These are phyloP conservation scores for Virgularia gustaviana DNA, from an alignment of 92 coral and sea anemone species.

Conservation along the genomic window DNA sequence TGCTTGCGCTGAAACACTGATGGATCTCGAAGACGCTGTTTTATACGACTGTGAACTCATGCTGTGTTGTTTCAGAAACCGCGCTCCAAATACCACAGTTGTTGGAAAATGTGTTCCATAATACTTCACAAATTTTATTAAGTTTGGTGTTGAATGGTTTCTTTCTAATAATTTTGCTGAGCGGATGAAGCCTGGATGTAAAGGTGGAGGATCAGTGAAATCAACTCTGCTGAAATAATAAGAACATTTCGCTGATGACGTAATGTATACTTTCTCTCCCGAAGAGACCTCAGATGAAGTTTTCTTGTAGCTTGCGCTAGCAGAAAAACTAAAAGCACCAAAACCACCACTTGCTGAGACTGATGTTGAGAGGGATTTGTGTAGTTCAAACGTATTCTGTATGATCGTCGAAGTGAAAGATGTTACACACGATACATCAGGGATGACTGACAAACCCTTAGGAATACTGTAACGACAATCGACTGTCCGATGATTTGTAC, in stretches of 20 bases:
- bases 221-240: constrained; percentile 60
- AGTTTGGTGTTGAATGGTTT: constrained; percentile 15
- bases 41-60: constrained; percentile 52
- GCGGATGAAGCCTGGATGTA: constrained; percentile 59
- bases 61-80: constrained; percentile 55
- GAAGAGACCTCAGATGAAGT: constrained; percentile 52
- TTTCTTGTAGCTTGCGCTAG: constrained; percentile 62
- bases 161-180: constrained; percentile 51
- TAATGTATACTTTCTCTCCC: constrained; percentile 56
- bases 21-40: constrained; percentile 18
- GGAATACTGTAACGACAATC: constrained; percentile 56
- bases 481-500: constrained; percentile 21
- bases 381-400: constrained; percentile 53
- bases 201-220: constrained; percentile 57
- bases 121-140: constrained; percentile 54
- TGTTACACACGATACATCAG: constrained; percentile 61
- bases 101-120: constrained; percentile 62
- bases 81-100: constrained; percentile 60
- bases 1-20: constrained; percentile 63
- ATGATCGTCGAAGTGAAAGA: constrained; percentile 54
- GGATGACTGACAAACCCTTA: constrained; percentile 42
- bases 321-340: constrained; percentile 52
- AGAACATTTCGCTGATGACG: constrained; percentile 59
- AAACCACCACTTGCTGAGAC: constrained; percentile 55
- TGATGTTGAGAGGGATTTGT: constrained; percentile 45